These are phyloP conservation scores for Vireo griseus DNA, from an alignment of 2,797 vertebrate genomes.

Conservation along the genomic window DNA sequence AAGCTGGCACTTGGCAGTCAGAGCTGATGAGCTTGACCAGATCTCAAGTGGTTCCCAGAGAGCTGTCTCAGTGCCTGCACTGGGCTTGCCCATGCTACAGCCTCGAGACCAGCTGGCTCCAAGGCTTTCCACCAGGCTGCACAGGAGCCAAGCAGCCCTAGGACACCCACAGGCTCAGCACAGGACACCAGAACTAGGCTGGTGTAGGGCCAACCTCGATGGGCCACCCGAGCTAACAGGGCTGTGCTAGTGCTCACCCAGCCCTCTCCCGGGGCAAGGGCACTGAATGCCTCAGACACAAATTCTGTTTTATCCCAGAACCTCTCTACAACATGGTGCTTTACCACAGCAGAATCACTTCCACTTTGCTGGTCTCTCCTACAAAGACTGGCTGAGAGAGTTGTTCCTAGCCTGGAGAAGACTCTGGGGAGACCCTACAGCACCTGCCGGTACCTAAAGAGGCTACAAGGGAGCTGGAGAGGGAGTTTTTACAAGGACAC, in stretches of 20 bases:
- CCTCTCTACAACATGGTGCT: background rate
- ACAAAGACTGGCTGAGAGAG: accelerated
- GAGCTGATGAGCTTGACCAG: background rate
- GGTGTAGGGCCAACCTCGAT: background rate
- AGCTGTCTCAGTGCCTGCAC: background rate
- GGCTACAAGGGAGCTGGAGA: background rate
- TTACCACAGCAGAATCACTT: background rate
- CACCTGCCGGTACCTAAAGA: background rate
- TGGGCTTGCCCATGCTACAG: background rate
- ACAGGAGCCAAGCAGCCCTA: background rate
- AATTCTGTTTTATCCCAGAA: background rate
- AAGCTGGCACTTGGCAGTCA: background rate
- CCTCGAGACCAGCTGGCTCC: background rate
- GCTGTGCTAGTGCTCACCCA: background rate
- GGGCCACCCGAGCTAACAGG: accelerated
- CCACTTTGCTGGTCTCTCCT: background rate
- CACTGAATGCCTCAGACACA: background rate
- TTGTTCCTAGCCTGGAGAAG: background rate
- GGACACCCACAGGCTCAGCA: accelerated
- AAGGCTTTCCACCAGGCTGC: background rate
- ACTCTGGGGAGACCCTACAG: background rate
- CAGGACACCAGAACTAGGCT: background rate
- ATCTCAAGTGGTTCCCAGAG: background rate
- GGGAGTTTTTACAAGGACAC: background rate
- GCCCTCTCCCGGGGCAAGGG: accelerated